Percentiles rank a stretch among this genome's conserved stretches.
These are phyloP conservation scores for Turritopsis rubra DNA, from an alignment of 30 jellyfish, hydroid and myxozoan genomes.

Conservation along the genomic window DNA sequence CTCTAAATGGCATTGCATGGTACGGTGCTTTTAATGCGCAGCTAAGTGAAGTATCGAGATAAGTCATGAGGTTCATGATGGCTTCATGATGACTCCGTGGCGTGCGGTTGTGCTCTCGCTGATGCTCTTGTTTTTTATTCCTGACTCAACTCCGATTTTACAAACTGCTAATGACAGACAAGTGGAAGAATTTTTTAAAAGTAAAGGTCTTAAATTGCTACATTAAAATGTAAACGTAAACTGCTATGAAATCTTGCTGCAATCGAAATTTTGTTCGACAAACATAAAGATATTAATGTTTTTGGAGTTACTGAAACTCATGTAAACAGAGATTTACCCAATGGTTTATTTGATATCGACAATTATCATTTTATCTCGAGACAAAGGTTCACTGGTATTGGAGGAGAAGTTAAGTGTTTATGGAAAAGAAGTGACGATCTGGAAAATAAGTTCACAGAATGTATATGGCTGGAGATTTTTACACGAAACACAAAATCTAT, in stretches of 20 bases:
- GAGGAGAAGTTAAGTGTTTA: neutral
- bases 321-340: neutral
- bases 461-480: conserved; percentile 12
- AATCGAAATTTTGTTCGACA: neutral
- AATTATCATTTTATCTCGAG: neutral
- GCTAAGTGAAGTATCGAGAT: no score
- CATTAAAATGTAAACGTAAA: neutral
- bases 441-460: neutral
- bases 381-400: neutral
- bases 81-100: neutral
- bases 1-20: no score
- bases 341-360: neutral
- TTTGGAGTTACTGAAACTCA: conserved; percentile 6
- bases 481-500: neutral
- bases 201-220: neutral
- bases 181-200: neutral
- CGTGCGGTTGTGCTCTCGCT: neutral
- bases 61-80: no score
- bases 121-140: neutral
- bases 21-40: no score
- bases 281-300: neutral
- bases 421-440: neutral
- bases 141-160: neutral
- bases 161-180: neutral
- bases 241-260: neutral